A percentile compares a stretch with the other conserved stretches of the same genome.
phyloP scores from a whole-genome alignment of 2,113 vertebrate genomes.

The Hippocampus barbouri region DNA sequence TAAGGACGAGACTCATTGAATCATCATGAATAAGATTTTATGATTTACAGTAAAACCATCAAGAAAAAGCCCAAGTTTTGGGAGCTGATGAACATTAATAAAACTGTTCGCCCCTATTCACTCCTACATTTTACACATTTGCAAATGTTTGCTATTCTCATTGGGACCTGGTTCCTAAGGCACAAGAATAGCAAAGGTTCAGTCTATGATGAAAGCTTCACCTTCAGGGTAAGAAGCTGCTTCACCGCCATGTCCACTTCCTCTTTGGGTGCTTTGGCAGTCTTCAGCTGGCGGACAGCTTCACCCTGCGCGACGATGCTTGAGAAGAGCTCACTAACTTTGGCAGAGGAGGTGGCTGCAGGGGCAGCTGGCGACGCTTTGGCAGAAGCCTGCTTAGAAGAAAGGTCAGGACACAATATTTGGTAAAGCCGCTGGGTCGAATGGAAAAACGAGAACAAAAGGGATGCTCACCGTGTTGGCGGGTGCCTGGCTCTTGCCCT shows the following conservation, averaged over 20 bases:
- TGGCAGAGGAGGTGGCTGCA: slow-evolving; percentile 17
- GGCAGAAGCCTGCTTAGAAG: slow-evolving; percentile 28
- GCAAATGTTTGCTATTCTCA: background rate
- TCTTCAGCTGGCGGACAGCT: slow-evolving; percentile 84
- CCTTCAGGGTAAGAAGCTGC: slow-evolving; percentile 82
- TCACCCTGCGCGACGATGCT: slow-evolving; percentile 83
- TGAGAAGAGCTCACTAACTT: slow-evolving; percentile 68
- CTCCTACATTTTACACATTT: background rate
- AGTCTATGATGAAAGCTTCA: slow-evolving; percentile 1
- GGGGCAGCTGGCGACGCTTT: slow-evolving; percentile 31
- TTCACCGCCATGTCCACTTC: slow-evolving; percentile 87
- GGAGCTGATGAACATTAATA: too few species aligned
- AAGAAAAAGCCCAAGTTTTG: too few species aligned
- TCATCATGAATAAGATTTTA: background rate
- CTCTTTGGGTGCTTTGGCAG: slow-evolving; percentile 85
- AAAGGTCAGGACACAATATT: background rate
- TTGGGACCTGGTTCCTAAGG: background rate
- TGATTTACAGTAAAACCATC: too few species aligned
- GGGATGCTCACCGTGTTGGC: slow-evolving; percentile 75
- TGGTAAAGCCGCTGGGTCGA: background rate
- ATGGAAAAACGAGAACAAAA: background rate
- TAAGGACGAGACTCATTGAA: background rate
- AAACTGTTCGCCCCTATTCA: too few species aligned
- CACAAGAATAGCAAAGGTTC: background rate
- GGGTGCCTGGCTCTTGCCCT: slow-evolving; percentile 77